Percentiles rank a stretch among this genome's conserved stretches.
Conservation (phyloP, 2,888 invertebrate species). For the Pachydiplax longipennis region DNA sequence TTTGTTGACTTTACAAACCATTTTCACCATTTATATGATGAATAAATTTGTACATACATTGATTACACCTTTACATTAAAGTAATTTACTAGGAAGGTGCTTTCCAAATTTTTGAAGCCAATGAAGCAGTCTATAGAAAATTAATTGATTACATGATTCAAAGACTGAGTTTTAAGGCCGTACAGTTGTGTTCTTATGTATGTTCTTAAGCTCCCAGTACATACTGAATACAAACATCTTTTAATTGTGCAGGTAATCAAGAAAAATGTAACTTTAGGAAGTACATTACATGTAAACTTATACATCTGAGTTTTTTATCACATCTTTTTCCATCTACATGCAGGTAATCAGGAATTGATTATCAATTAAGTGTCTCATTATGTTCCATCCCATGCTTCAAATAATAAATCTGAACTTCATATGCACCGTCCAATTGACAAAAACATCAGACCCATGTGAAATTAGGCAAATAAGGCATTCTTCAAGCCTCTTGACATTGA, state of each 20-base stretch:
- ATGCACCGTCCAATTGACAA: conserved; percentile 5
- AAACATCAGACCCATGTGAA: conserved; percentile 11
- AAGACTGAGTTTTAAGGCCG: conserved; percentile 41
- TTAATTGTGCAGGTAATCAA: conserved; percentile 30
- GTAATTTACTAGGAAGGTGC: conserved; percentile 24
- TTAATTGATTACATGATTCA: conserved; percentile 8
- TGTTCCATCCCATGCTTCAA: not conserved
- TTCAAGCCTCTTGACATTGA: conserved; percentile 18
- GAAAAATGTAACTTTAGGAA: conserved; percentile 20
- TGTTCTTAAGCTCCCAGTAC: conserved; percentile 25
- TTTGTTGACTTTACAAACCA: conserved; percentile 21
- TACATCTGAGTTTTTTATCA: conserved; percentile 34
- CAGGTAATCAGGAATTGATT: conserved; percentile 22
- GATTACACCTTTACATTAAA: conserved; percentile 30
- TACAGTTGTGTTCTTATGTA: conserved; percentile 34
- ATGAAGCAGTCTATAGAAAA: conserved; percentile 25
- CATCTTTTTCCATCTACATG: conserved; percentile 25
- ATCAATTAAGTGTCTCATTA: conserved; percentile 12
- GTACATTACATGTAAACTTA: conserved; percentile 13
- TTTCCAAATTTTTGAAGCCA: conserved; percentile 21
- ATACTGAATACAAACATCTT: conserved; percentile 28
- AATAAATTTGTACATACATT: conserved; percentile 39
- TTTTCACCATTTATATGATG: conserved; percentile 27
- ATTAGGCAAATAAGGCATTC: conserved; percentile 35
- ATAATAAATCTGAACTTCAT: conserved; percentile 28